Evolutionary conservation across 2,113 vertebrate genomes (phyloP).

Genomic region (Saguinus imperator): DNA sequence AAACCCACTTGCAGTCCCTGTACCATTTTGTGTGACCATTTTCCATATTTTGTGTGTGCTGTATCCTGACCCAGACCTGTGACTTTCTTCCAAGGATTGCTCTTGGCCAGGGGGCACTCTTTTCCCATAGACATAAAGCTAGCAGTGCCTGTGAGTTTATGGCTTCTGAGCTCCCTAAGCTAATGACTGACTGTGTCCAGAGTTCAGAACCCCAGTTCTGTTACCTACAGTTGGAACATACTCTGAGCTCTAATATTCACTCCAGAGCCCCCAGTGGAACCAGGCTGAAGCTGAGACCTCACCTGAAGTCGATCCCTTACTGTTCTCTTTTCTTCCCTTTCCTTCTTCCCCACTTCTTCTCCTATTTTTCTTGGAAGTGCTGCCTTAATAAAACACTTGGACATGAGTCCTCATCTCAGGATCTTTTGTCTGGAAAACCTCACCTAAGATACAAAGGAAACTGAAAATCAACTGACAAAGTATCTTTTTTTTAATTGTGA

Average conservation of each 20-base stretch:
- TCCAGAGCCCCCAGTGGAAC: rapidly evolving
- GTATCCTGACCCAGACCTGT: neutral
- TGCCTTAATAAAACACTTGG: neutral
- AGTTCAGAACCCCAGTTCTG: neutral
- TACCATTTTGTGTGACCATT: neutral
- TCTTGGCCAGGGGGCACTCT: too few species aligned
- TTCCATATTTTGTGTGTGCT: neutral
- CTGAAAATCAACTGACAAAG: neutral
- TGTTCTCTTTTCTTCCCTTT: neutral
- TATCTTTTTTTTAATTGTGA: neutral
- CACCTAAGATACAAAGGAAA: neutral
- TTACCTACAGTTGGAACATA: neutral
- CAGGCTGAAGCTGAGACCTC: neutral
- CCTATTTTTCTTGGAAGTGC: neutral
- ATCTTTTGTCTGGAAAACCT: neutral
- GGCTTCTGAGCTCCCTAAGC: neutral
- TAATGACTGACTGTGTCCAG: too few species aligned
- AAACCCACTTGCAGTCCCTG: too few species aligned
- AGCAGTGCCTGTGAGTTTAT: neutral
- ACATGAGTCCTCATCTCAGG: neutral
- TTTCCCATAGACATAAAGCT: neutral
- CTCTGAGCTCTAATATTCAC: neutral
- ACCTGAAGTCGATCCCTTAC: neutral
- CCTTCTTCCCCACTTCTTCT: rapidly evolving
- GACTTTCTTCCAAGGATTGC: neutral